Percentiles rank a stretch among this genome's conserved stretches.
These are phyloP conservation scores for Ariopsis seemanni DNA, from an alignment of 2,113 vertebrate genomes.

Conservation along the genomic window DNA sequence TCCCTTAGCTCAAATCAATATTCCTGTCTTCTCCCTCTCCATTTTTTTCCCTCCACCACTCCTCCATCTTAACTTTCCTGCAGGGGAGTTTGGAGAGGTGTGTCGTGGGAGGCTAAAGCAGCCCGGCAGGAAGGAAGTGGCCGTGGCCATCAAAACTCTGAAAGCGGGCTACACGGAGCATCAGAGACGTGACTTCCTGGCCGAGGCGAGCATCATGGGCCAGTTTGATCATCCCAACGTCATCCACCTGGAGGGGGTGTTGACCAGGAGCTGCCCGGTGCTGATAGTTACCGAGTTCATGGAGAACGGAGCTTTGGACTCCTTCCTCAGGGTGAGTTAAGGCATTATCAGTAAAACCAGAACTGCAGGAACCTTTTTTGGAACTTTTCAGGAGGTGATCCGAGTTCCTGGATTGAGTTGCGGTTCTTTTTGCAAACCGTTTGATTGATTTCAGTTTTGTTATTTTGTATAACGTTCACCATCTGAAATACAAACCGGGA, in stretches of 20 bases:
- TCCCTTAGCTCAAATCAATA: slow-evolving; percentile 60
- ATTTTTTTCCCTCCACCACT: slow-evolving; percentile 15
- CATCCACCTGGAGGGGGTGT: slow-evolving; percentile 94
- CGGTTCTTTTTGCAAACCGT: background rate
- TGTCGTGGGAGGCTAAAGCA: slow-evolving; percentile 93
- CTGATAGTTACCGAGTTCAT: slow-evolving; percentile 99
- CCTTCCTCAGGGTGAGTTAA: slow-evolving; percentile 91
- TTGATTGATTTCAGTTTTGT: no score
- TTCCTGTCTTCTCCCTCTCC: slow-evolving; percentile 23
- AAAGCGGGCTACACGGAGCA: slow-evolving; percentile 96
- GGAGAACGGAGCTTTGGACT: slow-evolving; percentile 97
- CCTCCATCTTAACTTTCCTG: slow-evolving; percentile 8
- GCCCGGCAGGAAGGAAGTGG: slow-evolving; percentile 86
- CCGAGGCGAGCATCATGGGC: slow-evolving; percentile 97
- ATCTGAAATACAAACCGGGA: background rate
- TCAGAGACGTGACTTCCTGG: slow-evolving; percentile 94
- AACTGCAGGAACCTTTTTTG: background rate
- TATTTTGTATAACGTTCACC: no score
- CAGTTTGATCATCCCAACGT: slow-evolving; percentile 99
- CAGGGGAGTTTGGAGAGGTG: slow-evolving; percentile 97
- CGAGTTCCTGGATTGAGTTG: background rate
- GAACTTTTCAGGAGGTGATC: background rate
- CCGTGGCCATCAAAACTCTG: slow-evolving; percentile 96
- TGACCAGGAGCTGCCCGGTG: slow-evolving; percentile 95
- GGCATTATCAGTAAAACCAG: no score